These are phyloP conservation scores for Melieria crassipennis DNA, from an alignment of 2,888 invertebrate species.

Conservation along the genomic window DNA sequence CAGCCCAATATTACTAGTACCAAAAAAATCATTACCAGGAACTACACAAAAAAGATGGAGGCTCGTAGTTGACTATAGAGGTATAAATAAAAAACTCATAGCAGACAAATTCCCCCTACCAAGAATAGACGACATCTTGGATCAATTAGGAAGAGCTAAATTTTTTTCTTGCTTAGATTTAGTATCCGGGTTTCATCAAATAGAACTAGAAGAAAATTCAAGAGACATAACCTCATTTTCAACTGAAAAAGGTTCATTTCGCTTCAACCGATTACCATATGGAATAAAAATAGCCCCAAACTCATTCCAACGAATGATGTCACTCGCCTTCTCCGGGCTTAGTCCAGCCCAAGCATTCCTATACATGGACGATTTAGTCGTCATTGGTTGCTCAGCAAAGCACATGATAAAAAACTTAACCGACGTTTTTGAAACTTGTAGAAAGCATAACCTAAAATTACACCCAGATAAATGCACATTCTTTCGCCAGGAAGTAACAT, in stretches of 20 bases:
- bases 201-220: slow-evolving; percentile 21
- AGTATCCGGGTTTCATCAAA: slow-evolving; percentile 31
- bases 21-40: slow-evolving; percentile 29
- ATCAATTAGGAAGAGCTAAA: slow-evolving; percentile 24
- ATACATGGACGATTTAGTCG: slow-evolving; percentile 47
- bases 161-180: slow-evolving; percentile 33
- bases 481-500: slow-evolving; percentile 41
- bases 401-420: slow-evolving; percentile 32
- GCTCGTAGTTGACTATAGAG: slow-evolving; percentile 32
- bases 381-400: slow-evolving; percentile 40
- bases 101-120: neutral
- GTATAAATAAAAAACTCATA: slow-evolving; percentile 23
- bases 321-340: slow-evolving; percentile 41
- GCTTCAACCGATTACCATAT: slow-evolving; percentile 43
- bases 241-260: slow-evolving; percentile 24
- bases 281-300: slow-evolving; percentile 44
- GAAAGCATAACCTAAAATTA: slow-evolving; percentile 34
- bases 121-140: neutral
- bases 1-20: slow-evolving; percentile 28
- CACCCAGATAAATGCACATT: slow-evolving; percentile 43
- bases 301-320: slow-evolving; percentile 49
- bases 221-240: neutral
- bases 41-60: slow-evolving; percentile 24
- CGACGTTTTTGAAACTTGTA: slow-evolving; percentile 25
- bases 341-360: slow-evolving; percentile 42